Evolutionary conservation across 2,113 vertebrate genomes (phyloP), one percentile per base, ranked within the genome.

Genomic region (Pelobates fuscus): DNA sequence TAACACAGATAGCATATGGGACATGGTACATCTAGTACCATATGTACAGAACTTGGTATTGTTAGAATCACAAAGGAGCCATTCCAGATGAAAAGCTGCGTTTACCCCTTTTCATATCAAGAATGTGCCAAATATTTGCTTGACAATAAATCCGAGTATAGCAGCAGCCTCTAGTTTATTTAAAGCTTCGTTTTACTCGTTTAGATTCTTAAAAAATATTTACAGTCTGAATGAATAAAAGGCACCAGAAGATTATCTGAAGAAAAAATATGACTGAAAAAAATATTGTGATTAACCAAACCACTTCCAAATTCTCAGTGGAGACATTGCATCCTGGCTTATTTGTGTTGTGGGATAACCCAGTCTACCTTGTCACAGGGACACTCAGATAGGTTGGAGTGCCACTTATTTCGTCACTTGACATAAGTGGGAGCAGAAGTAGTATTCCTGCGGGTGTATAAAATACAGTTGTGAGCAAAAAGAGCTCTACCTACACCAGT

Each of bases 91-190:
- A 55, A 55, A 55, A 23, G n/a, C n/a, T 23, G 60, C 41, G 58
- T 62, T 71, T 52, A 63, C 30, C 37, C 59, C 29, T 62, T 30
- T 43, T 61, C 54, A 17, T 26, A 30, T 62, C 27, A 62, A 57
- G 70, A 71, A 71, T 71, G 70, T 37, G n/a, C 43, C 41, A 62
- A 71, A 71, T 71, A 52, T 71, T 62, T 63, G 43, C 37, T 52
- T 24, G 58, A 71, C 59, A 37, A 62, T 71, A 71, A 71, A 62
- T 71, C 70, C 43, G 15, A 32, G 58, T 3, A 14, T 49, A 61
- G 58, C 58, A 5, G 43, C 30, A 46, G 60, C 70, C 52, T 55
- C 21, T 30, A 25, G 59, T 71, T 71, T 63, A 71, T 62, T 71
- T 71, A 46, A 71, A 62, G 59, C 43, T 24, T 11, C 15, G 58